Evolutionary conservation across 2,113 vertebrate genomes (phyloP).

Genomic region (Barnardius zonarius): DNA sequence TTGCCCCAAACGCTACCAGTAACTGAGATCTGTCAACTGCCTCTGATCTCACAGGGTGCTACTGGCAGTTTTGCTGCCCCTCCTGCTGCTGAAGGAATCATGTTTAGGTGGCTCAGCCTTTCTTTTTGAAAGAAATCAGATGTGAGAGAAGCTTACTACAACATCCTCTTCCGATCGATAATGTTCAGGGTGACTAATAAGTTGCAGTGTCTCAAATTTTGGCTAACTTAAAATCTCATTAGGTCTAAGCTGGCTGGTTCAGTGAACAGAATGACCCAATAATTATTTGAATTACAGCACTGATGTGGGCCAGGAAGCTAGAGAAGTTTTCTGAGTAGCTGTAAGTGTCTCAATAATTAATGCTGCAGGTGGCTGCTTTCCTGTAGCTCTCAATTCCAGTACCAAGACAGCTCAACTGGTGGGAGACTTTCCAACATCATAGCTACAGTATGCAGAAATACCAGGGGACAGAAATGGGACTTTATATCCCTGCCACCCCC

Average conservation of each 20-base stretch:
- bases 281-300: not conserved
- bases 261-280: not conserved
- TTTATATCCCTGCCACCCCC: not conserved
- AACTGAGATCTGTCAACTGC: not conserved
- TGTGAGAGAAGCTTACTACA: not conserved
- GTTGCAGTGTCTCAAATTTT: not conserved
- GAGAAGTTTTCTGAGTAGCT: not conserved
- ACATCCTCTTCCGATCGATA: slow-evolving; percentile 14
- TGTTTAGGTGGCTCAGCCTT: not conserved
- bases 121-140: not conserved
- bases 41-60: not conserved
- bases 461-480: fast-evolving
- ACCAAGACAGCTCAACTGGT: not conserved
- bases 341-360: slow-evolving; percentile 15
- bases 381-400: not conserved
- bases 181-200: not conserved
- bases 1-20: not conserved
- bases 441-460: not conserved
- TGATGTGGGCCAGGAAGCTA: not conserved
- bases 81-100: not conserved
- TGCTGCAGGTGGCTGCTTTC: not conserved
- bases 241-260: not conserved
- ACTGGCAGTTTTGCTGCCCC: fast-evolving
- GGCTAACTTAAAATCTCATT: not conserved
- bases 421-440: not conserved